These are phyloP conservation scores for Pelosia muscerda DNA, from an alignment of 2,888 invertebrate genomes.

Conservation along the genomic window DNA sequence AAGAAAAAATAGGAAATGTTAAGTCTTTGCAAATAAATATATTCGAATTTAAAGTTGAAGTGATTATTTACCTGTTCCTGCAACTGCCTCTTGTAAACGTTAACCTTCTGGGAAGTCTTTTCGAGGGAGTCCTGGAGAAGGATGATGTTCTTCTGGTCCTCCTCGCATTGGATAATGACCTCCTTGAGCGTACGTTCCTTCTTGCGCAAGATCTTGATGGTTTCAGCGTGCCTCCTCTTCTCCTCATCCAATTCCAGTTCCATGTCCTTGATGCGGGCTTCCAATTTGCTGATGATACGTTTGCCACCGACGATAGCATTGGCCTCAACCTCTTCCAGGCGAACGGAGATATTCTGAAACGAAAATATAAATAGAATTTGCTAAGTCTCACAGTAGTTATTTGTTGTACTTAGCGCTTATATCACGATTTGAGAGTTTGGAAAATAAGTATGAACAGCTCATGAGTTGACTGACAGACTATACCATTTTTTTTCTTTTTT, in stretches of 20 bases:
- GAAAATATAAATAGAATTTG: constrained; percentile 16
- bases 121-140: constrained; percentile 96
- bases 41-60: not conserved
- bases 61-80: constrained; percentile 91
- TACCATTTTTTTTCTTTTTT: too few species aligned
- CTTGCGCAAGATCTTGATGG: constrained; percentile 98
- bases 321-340: constrained; percentile 98
- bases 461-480: not conserved
- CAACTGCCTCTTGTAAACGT: constrained; percentile 98
- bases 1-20: constrained; percentile 17
- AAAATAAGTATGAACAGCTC: not conserved
- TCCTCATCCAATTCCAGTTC: constrained; percentile 98
- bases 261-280: constrained; percentile 97
- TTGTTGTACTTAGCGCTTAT: not conserved
- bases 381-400: not conserved
- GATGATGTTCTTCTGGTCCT: constrained; percentile 98
- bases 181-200: constrained; percentile 99
- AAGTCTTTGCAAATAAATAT: not conserved
- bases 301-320: constrained; percentile 98
- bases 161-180: constrained; percentile 97
- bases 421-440: not conserved
- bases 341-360: constrained; percentile 92
- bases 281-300: constrained; percentile 98
- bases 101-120: constrained; percentile 94
- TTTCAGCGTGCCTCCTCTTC: constrained; percentile 98